A percentile compares a stretch with the other conserved stretches of the same genome.
Evolutionary conservation across 1,140 invertebrate species (phyloP).

Genomic region (Drosophila trapezifrons): DNA sequence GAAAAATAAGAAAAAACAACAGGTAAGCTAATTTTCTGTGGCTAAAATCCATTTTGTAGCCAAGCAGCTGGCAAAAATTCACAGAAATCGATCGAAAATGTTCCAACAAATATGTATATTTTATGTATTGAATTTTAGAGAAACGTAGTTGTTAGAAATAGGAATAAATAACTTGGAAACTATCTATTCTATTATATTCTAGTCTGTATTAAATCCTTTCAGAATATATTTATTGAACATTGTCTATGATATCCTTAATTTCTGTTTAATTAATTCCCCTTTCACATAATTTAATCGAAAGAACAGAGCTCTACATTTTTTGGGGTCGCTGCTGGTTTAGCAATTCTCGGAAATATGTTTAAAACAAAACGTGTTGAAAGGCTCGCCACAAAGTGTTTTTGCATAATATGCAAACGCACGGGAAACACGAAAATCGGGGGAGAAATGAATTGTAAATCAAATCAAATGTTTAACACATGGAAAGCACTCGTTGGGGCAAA

Average conservation of each 20-base stretch:
- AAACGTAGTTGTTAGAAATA: too few relatives aligned
- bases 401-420: slow-evolving; percentile 50
- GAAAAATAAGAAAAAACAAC: slow-evolving; percentile 17
- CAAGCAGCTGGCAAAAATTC: slow-evolving; percentile 37
- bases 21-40: slow-evolving; percentile 37
- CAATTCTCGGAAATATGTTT: slow-evolving; percentile 38
- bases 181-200: too few relatives aligned
- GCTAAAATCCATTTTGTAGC: slow-evolving; percentile 47
- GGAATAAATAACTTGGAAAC: not conserved
- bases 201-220: too few relatives aligned
- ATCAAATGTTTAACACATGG: slow-evolving; percentile 77
- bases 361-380: slow-evolving; percentile 67
- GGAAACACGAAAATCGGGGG: slow-evolving; percentile 14
- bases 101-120: not conserved
- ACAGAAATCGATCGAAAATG: slow-evolving; percentile 7
- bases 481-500: slow-evolving; percentile 36
- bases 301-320: not conserved
- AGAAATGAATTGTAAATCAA: slow-evolving; percentile 65
- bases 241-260: not conserved
- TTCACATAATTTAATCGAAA: not conserved
- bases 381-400: slow-evolving; percentile 55
- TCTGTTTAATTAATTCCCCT: too few relatives aligned
- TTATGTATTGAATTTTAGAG: not conserved
- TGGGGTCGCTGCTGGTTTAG: slow-evolving; percentile 21
- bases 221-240: too few relatives aligned